phyloP scores from a whole-genome alignment of 2,888 invertebrate species.

The Xestia ashworthii region DNA sequence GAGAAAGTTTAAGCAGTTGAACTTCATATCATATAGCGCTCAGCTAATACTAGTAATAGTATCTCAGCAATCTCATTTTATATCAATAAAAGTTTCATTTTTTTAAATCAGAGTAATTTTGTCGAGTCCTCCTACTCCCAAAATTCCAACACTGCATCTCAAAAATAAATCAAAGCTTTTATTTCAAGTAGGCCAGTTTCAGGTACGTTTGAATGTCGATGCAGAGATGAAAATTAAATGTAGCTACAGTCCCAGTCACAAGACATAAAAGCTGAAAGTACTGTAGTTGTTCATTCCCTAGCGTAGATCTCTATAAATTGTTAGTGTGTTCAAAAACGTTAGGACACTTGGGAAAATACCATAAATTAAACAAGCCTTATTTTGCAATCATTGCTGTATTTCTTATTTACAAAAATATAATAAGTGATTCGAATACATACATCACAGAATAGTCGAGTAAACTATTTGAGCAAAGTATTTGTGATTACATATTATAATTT shows the following conservation, averaged over 20 bases:
- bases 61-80: neutral
- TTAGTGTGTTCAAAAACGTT: no score
- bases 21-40: neutral
- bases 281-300: no score
- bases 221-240: no score
- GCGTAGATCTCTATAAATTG: no score
- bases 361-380: constrained; percentile 11
- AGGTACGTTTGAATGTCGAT: no score
- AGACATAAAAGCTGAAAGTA: no score
- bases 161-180: no score
- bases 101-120: neutral
- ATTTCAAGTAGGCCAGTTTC: no score
- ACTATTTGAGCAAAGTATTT: constrained; percentile 20
- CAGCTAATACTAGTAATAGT: neutral
- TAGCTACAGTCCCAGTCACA: no score
- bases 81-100: neutral
- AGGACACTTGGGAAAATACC: neutral
- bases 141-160: no score
- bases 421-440: constrained; percentile 19
- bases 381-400: constrained; percentile 48
- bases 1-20: no score
- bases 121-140: neutral
- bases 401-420: constrained; percentile 55
- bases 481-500: constrained; percentile 12
- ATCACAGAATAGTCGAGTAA: constrained; percentile 31